Evolutionary conservation across 2,888 invertebrate genomes (phyloP).

Genomic region (Tanytarsus gracilentus): DNA sequence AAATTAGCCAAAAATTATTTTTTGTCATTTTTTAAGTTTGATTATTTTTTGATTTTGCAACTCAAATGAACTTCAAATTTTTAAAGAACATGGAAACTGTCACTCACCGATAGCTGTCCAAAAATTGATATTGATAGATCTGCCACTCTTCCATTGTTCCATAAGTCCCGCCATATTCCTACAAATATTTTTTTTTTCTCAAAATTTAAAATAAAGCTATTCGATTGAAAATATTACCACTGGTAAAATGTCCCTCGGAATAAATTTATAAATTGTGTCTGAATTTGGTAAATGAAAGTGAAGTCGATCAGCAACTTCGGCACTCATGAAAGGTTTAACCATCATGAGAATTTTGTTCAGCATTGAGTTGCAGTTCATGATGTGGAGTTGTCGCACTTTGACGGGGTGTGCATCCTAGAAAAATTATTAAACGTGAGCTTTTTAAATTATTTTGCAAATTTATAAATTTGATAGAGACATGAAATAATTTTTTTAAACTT

Average conservation of each 20-base stretch:
- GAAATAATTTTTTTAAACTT: too few species aligned
- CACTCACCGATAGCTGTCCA: neutral
- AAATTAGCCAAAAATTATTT: too few species aligned
- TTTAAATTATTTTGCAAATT: too few species aligned
- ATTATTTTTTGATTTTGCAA: neutral
- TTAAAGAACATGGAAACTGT: neutral
- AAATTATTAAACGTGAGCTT: too few species aligned
- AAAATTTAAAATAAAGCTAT: neutral
- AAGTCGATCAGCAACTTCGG: conserved; percentile 52
- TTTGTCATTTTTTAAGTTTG: neutral
- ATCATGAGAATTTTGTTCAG: conserved; percentile 55
- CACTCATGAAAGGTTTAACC: conserved; percentile 57
- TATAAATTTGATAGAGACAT: too few species aligned
- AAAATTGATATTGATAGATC: neutral
- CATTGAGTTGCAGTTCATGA: conserved; percentile 55
- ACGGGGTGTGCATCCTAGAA: conserved; percentile 51
- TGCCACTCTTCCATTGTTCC: neutral
- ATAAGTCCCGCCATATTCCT: neutral
- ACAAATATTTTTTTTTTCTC: neutral
- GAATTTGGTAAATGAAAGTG: conserved; percentile 58
- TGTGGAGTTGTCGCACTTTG: conserved; percentile 54
- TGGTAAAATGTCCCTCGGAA: conserved; percentile 56
- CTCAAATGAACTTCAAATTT: neutral
- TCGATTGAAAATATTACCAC: conserved; percentile 33
- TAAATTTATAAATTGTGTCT: conserved; percentile 53